These are phyloP conservation scores for Phoenicopterus ruber DNA, from an alignment of 2,113 vertebrate species.

Conservation along the genomic window DNA sequence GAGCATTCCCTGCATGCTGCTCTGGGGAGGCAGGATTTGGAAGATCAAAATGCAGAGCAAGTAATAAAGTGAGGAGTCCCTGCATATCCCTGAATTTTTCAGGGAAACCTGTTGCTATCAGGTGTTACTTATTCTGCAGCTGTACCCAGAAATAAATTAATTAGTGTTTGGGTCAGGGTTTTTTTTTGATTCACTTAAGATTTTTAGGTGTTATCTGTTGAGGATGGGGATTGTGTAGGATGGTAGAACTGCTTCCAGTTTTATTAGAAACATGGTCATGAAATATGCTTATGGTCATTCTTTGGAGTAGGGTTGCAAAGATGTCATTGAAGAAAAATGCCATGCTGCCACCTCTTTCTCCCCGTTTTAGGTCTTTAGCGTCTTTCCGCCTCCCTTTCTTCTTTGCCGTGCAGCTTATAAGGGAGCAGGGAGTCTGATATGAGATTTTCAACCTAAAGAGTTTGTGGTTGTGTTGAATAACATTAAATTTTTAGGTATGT, in stretches of 20 bases:
- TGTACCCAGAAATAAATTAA: background rate
- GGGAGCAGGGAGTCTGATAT: accelerated
- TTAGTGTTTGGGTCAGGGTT: background rate
- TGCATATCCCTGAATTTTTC: background rate
- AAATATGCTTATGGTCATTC: background rate
- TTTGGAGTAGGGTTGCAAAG: background rate
- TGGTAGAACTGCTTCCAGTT: background rate
- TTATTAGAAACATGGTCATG: background rate
- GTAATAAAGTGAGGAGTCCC: background rate
- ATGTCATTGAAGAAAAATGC: background rate
- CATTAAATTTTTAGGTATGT: background rate
- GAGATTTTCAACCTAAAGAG: background rate
- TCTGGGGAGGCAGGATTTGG: background rate
- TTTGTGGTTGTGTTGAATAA: background rate
- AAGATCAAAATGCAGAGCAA: background rate
- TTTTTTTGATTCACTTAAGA: background rate
- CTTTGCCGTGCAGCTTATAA: background rate
- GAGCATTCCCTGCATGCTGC: slow-evolving; percentile 22
- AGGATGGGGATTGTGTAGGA: background rate
- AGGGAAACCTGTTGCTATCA: background rate
- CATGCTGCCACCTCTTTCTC: background rate
- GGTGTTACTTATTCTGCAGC: background rate
- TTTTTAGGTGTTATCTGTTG: background rate
- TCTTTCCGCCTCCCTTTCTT: background rate
- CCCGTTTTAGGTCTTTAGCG: background rate